Evolutionary conservation across 2,888 invertebrate species (phyloP).

Genomic region (Dinocampus coccinellae): DNA sequence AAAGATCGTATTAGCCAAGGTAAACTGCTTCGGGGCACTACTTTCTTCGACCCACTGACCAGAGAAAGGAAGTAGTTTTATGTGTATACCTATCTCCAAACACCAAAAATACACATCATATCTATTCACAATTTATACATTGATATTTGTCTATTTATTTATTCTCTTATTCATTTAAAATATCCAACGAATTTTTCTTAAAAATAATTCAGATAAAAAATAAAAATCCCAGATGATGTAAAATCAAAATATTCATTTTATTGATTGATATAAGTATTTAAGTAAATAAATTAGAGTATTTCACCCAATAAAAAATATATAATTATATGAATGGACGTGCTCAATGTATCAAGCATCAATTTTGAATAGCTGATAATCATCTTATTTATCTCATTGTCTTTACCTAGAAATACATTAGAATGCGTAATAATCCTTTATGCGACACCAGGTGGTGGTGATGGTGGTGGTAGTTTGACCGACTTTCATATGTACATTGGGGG

Average conservation of each 20-base stretch:
- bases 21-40: constrained; percentile 63
- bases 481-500: constrained; percentile 58
- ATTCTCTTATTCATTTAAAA: too few species aligned
- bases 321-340: background rate
- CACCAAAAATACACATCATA: constrained; percentile 6
- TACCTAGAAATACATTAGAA: constrained; percentile 56
- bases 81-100: constrained; percentile 21
- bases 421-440: constrained; percentile 60
- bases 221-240: too few species aligned
- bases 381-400: background rate
- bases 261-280: too few species aligned
- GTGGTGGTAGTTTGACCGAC: constrained; percentile 65
- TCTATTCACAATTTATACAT: constrained; percentile 12
- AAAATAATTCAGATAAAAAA: too few species aligned
- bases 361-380: background rate
- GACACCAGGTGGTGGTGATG: constrained; percentile 44
- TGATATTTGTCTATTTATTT: too few species aligned
- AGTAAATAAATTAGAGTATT: too few species aligned
- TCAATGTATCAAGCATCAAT: background rate
- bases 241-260: too few species aligned
- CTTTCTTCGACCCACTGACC: constrained; percentile 67
- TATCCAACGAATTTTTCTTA: too few species aligned
- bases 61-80: constrained; percentile 58
- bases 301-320: background rate
- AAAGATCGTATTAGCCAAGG: constrained; percentile 56